Percentiles rank a stretch among this genome's conserved stretches.
phyloP scores from a whole-genome alignment of 2,797 vertebrate species.

The Bovichtus diacanthus region DNA sequence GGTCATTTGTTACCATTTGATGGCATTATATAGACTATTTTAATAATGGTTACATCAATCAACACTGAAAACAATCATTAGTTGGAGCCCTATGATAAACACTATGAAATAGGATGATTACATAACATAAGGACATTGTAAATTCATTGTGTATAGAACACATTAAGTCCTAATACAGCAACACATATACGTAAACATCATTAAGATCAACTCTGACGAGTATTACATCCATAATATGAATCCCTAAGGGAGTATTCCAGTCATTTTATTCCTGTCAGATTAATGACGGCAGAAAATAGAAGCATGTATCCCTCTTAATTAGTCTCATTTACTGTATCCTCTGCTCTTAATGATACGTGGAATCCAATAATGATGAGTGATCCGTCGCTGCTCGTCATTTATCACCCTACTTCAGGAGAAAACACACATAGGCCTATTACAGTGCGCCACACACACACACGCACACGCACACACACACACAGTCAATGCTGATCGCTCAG shows the following conservation, averaged over 20 bases:
- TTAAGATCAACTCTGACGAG: slow-evolving; percentile 36
- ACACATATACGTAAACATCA: slow-evolving; percentile 9
- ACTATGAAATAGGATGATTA: background rate
- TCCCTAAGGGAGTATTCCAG: slow-evolving; percentile 12
- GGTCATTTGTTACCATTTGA: background rate
- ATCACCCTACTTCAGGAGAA: slow-evolving; percentile 39
- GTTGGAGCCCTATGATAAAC: background rate
- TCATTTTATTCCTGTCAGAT: slow-evolving; percentile 24
- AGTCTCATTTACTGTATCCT: slow-evolving; percentile 65
- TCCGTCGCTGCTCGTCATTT: slow-evolving; percentile 41
- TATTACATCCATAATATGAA: slow-evolving; percentile 14
- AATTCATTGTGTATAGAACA: background rate
- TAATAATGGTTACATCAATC: background rate
- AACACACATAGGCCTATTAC: slow-evolving; percentile 17
- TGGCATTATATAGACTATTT: background rate
- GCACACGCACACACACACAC: background rate
- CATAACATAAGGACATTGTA: background rate
- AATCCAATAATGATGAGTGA: slow-evolving; percentile 62
- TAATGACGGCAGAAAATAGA: slow-evolving; percentile 44
- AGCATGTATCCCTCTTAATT: slow-evolving; percentile 54
- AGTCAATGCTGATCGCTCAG: background rate
- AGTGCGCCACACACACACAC: background rate
- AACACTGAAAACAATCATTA: background rate
- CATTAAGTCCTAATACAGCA: background rate
- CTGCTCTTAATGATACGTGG: slow-evolving; percentile 63